These are phyloP conservation scores for Habroteleia sp. DNA, from an alignment of 2,888 invertebrate genomes.

Conservation along the genomic window DNA sequence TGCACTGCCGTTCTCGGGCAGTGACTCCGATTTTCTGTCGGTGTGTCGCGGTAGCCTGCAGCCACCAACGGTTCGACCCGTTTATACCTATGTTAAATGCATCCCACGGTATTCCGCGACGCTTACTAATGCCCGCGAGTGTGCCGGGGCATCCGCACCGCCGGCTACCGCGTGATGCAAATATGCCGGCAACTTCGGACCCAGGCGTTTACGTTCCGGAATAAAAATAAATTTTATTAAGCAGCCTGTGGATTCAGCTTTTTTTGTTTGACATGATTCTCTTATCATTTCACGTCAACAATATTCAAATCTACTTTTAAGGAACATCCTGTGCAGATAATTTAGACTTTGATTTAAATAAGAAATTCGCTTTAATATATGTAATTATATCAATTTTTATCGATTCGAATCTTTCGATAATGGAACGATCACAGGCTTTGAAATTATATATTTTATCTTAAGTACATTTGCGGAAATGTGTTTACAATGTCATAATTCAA, in stretches of 20 bases:
- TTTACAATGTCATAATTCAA: too few relatives aligned
- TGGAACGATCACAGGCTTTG: too few relatives aligned
- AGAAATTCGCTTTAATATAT: too few relatives aligned
- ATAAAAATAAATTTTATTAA: conserved; percentile 3
- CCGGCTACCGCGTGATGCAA: conserved; percentile 75
- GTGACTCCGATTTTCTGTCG: conserved; percentile 68
- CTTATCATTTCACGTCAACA: background rate
- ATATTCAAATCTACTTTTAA: too few relatives aligned
- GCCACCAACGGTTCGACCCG: conserved; percentile 72
- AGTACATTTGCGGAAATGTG: too few relatives aligned
- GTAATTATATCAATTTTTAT: too few relatives aligned
- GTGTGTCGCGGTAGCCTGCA: conserved; percentile 61
- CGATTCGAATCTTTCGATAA: too few relatives aligned
- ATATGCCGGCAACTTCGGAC: conserved; percentile 64
- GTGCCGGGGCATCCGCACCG: conserved; percentile 65
- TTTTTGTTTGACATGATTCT: background rate
- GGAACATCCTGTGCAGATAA: too few relatives aligned
- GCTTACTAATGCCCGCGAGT: conserved; percentile 78
- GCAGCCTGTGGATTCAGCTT: conserved; percentile 1
- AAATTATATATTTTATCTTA: too few relatives aligned
- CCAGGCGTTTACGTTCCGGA: conserved; percentile 29
- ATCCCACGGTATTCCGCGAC: conserved; percentile 77
- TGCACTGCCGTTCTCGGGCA: conserved; percentile 60
- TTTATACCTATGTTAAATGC: conserved; percentile 79
- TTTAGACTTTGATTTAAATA: too few relatives aligned